Base-by-base conservation (phyloP, 2,888 invertebrate species). In the Ormyrus thymus region DNA sequence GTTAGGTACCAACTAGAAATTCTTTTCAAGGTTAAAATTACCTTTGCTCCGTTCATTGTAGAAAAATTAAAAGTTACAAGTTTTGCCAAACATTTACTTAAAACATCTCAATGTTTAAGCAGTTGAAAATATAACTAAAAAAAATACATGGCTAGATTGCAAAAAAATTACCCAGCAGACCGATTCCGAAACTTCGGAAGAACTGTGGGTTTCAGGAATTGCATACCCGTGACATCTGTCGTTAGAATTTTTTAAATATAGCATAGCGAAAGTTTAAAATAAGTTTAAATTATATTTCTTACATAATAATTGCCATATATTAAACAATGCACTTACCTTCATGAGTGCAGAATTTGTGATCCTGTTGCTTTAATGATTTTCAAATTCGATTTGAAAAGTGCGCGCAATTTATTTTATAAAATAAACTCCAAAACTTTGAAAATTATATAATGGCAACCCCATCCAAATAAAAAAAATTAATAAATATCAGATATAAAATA, bases 11-110 rank as follows among this genome's bases (percentile, higher is more conserved):
- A n/a, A 45, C 6, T 29, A 13, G 7, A 15, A 55, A n/a, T 10
- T 45, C 6, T 62, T 58, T 65, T 29, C 9, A 58, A 76, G 58
- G 69, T 73, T 62, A 73, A 62, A 73, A 10, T 77, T 77, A 80
- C 80, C 80, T 77, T 77, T 51, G 66, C 29, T 66, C 77, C 73
- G 53, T 74, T 70, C 80, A 77, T 80, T 66, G 9, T 74, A 15
- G 8, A 6, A 3, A 65, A 55, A 76, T 79, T 61, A 61, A 7
- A 5, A 45, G 29, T 64, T 15, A 48, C 53, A 56, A 46, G n/a
- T 10, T n/a, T 51, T 55, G 11, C 8, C 0, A 11, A 15, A 55
- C 7, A 53, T 69, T 51, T 50, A 48, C 51, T 78, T 70, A 71
- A 66, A 70, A 64, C 53, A 75, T 66, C 29, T 46, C 50, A 76